Base-by-base conservation (phyloP, 1,140 invertebrate genomes). In the Bombus difficillimus region DNA sequence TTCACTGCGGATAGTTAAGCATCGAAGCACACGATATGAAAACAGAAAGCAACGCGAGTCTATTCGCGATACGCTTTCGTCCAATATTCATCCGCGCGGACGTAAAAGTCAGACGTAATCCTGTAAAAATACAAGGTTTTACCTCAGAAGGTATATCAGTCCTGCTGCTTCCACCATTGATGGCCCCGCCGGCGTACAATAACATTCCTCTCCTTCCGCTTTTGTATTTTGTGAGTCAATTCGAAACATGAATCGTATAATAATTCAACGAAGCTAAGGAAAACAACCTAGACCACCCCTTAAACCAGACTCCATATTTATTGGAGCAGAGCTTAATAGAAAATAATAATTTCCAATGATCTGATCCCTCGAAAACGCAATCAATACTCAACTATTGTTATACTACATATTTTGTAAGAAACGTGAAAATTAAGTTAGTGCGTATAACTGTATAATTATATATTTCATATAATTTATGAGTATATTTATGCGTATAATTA, bases 201-300 rank as follows among this genome's bases (percentile, higher is more conserved):
- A 95, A 95, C 93, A 95, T 95, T 93, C 92, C 93, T 94, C 93
- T 92, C 91, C 90, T 94, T 94, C 93, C 93, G 93, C 92, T 95
- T 94, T 95, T 95, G 92, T 94, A 93, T 94, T 95, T 95, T 95
- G 95, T 95, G 92, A 95, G 94, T 95, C 95, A 95, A 95, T 95
- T 93, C 92, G 92, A 95, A 95, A 95, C 95, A 95, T 95, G 94
- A 95, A 95, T 95, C 94, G 93, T 95, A 95, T 94, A 95, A 95
- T 95, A 95, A 95, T 95, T 95, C 94, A 94, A 91, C 91, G 88
- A 86, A 92, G 91, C 92, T 93, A 94, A 95, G 92, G 92, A 95
- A 95, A 95, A 95, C 93, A 95, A 92, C 90, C 88, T 87, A 86
- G 91, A 76, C 74, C 86, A 78, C 81, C 76, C 83, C 83, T 89